Conservation (phyloP, 2,797 vertebrate genomes). For the Ispidina picta region DNA sequence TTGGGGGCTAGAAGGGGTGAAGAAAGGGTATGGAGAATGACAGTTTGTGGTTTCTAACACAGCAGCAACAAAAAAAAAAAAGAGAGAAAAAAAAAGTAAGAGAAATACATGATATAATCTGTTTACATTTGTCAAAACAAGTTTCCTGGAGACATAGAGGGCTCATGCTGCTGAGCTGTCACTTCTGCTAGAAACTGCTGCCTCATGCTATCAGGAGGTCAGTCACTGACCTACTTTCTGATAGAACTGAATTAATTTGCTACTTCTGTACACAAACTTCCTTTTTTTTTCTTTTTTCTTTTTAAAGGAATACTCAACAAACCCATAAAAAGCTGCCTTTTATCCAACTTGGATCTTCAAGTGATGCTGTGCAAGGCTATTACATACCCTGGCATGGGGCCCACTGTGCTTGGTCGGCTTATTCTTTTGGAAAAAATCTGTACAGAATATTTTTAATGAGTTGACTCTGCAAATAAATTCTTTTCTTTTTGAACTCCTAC, state of each 20-base stretch:
- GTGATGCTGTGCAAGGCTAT: neutral
- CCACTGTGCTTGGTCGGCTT: conserved; percentile 4
- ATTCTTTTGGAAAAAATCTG: conserved; percentile 49
- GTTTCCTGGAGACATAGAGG: conserved; percentile 81
- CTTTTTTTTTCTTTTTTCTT: conserved; percentile 9
- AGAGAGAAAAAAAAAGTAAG: conserved; percentile 47
- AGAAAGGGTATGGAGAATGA: conserved; percentile 59
- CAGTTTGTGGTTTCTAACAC: conserved; percentile 68
- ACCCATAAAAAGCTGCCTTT: conserved; percentile 26
- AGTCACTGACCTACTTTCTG: conserved; percentile 83
- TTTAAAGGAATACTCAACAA: conserved; percentile 44
- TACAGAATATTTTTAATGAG: conserved; percentile 43
- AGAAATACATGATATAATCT: conserved; percentile 82
- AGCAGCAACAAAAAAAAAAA: conserved; percentile 54
- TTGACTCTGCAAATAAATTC: conserved; percentile 7
- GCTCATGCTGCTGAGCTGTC: conserved; percentile 67
- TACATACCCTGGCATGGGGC: conserved; percentile 25
- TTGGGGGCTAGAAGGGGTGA: conserved; percentile 59
- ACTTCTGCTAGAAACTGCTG: conserved; percentile 81
- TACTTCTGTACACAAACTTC: conserved; percentile 56
- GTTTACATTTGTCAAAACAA: conserved; percentile 83
- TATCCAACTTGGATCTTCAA: neutral
- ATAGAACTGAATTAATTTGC: conserved; percentile 66
- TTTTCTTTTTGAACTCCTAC: conserved; percentile 26
- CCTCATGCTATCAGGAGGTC: conserved; percentile 83